These are phyloP conservation scores for Tetramorium bicarinatum DNA, from an alignment of 2,888 invertebrate species.

Conservation along the genomic window DNA sequence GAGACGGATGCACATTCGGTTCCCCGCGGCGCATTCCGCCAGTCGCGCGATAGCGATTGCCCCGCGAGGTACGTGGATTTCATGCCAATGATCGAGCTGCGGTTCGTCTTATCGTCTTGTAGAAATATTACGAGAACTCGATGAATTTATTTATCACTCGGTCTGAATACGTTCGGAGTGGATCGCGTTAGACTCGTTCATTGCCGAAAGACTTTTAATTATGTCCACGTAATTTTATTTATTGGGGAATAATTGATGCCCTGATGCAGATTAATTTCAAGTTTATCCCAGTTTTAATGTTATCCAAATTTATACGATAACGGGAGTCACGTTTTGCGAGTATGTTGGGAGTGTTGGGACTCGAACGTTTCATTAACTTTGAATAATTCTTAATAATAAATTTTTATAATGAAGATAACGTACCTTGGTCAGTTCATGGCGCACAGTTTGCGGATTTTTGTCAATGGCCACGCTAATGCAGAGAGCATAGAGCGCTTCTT, in stretches of 20 bases:
- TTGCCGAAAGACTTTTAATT: not conserved
- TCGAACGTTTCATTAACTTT: not conserved
- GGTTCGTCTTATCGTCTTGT: not conserved
- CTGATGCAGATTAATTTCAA: not conserved
- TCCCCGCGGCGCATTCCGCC: constrained; percentile 4
- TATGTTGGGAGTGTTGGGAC: not conserved
- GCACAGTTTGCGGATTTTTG: constrained; percentile 87
- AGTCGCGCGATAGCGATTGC: constrained; percentile 25
- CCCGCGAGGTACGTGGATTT: not conserved
- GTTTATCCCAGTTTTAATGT: not conserved
- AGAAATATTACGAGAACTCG: not conserved
- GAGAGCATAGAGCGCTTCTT: constrained; percentile 88
- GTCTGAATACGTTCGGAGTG: not conserved
- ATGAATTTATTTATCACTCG: not conserved
- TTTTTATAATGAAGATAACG: constrained; percentile 62
- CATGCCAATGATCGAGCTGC: not conserved
- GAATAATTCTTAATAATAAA: not conserved
- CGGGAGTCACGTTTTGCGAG: not conserved
- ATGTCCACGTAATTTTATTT: not conserved
- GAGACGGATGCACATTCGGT: not conserved
- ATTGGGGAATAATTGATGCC: not conserved
- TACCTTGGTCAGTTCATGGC: constrained; percentile 87
- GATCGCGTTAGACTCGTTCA: not conserved
- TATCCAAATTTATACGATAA: not conserved
- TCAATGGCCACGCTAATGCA: constrained; percentile 88